Base-by-base conservation (phyloP, 2,888 invertebrate species). In the Nymphalis polychloros region DNA sequence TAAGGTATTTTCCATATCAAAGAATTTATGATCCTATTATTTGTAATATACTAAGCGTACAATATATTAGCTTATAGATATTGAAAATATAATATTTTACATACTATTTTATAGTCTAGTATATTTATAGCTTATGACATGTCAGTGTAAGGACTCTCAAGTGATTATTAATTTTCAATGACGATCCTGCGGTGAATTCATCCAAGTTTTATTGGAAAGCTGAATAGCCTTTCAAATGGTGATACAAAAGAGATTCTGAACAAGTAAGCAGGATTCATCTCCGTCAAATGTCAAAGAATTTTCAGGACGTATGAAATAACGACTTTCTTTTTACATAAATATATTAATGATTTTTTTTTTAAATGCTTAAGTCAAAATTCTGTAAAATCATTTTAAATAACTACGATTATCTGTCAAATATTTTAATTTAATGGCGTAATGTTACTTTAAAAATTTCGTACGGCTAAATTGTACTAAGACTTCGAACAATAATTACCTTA, bases 131-230 rank as follows among this genome's bases (percentile, higher is more conserved):
- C 1, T 13, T 41, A 41, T 41, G 41, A 65, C 50, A 63, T 69
- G 35, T 61, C 50, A 71, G 60, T 47, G 49, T 63, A 62, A 63
- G 69, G 59, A 75, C 61, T 72, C 64, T 59, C 67, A 76, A 79
- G 81, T 76, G 77, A 79, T 83, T 86, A 86, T 86, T 85, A 86
- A 85, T 86, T 84, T 81, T 76, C 76, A 78, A 75, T 76, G 73
- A 77, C 80, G 76, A 80, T 74, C 63, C 68, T 69, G 74, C 71
- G 73, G 77, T 68, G 78, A 76, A 87, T 87, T 87, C 85, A 84
- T 82, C 78, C 82, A 80, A 82, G 80, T 80, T 85, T 86, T 87
- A 89, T 89, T 88, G 85, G 87, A 85, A 87, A 81, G 79, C 77
- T 78, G 77, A 81, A 81, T 82, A 82, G 82, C 81, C 79, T 83